Evolutionary conservation across 2,888 invertebrate species (phyloP).

Genomic region (Aspidapion aeneum): DNA sequence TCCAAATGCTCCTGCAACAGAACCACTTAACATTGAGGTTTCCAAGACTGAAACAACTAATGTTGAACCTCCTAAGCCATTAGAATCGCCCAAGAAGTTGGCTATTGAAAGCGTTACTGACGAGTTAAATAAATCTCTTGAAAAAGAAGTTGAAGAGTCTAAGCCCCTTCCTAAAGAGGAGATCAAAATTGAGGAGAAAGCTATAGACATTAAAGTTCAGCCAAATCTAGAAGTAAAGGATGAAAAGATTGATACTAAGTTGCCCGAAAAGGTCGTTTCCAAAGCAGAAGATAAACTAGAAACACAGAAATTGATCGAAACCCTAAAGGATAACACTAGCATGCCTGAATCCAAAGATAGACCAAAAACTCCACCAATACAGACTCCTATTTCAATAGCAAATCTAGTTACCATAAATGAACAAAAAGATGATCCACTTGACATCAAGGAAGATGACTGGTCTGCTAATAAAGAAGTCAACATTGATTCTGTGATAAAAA

Average conservation of each 20-base stretch:
- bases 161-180: constrained; percentile 29
- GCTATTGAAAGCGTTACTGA: constrained; percentile 42
- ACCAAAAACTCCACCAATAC: background rate
- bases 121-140: constrained; percentile 38
- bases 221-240: constrained; percentile 12
- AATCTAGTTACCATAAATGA: constrained; percentile 53
- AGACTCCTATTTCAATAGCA: constrained; percentile 40
- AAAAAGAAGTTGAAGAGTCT: constrained; percentile 35
- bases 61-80: constrained; percentile 12
- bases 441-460: constrained; percentile 62
- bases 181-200: background rate
- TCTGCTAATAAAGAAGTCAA: constrained; percentile 75
- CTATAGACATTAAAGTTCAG: background rate
- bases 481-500: constrained; percentile 78
- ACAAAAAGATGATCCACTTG: constrained; percentile 49
- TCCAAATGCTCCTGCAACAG: too few relatives aligned
- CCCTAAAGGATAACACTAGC: constrained; percentile 23
- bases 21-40: too few relatives aligned
- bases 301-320: constrained; percentile 24
- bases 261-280: constrained; percentile 5
- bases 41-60: background rate
- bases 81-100: constrained; percentile 23
- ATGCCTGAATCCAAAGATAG: constrained; percentile 22
- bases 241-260: constrained; percentile 4
- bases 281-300: constrained; percentile 17